Evolutionary conservation across 1,140 invertebrate genomes (phyloP), one percentile per base, ranked within the genome.

Genomic region (Tetramorium simillimum): DNA sequence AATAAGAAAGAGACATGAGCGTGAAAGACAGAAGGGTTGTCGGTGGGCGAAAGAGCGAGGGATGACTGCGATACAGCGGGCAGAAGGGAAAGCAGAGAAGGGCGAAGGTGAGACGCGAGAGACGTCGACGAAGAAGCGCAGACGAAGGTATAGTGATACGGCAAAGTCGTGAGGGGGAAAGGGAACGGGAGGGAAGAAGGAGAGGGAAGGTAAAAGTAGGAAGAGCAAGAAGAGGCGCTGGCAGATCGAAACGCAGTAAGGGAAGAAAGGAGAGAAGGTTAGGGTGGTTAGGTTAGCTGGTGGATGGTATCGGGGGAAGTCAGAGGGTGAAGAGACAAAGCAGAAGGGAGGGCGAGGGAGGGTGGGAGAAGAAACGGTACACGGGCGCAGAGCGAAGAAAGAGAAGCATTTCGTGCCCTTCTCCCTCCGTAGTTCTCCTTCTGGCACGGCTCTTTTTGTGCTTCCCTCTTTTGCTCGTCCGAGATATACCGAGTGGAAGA

Each of bases 241-340:
- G 70, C 76, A 91, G 88, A 89, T 89, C 85, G 89, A 92, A 91
- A 87, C 16, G 70, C 58, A 84, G 70, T 77, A 89, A 87, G 86
- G 91, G 73, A 88, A 87, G 86, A 87, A 78, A 85, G 67, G 86
- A 88, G 85, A 85, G 67, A 84, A 88, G 85, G 89, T 70, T 77
- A 90, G 91, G 91, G 88, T 89, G 89, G 87, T 63, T 70, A 90
- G 90, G 77, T 67, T 81, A 70, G 77, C 82, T 84, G 84, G 33
- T 84, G 85, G 85, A 86, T 88, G 70, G 81, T 75, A 89, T 51
- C 24, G 70, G 77, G 84, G 86, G 85, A 85, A 91, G 87, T 53
- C 63, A 88, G 84, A 92, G 87, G 85, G 81, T 80, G 88, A 86
- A 84, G 89, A 86, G 77, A 88, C 70, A 69, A 37, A 70, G 33